phyloP scores from a whole-genome alignment of 2,797 vertebrate genomes.

The Mallotus villosus region DNA sequence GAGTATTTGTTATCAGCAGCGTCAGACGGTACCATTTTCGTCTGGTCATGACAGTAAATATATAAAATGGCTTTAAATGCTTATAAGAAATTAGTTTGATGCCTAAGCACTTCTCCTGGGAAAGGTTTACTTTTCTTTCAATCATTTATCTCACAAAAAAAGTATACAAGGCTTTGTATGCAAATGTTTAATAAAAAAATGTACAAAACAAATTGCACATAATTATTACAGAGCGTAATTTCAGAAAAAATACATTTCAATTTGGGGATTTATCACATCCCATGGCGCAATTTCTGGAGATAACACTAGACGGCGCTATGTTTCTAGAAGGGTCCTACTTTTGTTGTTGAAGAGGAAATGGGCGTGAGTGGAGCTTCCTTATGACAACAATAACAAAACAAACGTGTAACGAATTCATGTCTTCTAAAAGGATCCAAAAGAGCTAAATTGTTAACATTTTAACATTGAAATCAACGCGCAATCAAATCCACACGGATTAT shows the following conservation, averaged over 20 bases:
- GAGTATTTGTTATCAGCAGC: slow-evolving; percentile 66
- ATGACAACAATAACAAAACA: slow-evolving; percentile 13
- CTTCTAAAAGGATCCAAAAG: neutral
- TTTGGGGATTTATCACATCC: too few relatives aligned
- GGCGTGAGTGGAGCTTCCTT: neutral
- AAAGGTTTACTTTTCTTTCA: neutral
- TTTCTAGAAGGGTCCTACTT: neutral
- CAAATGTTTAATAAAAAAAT: neutral
- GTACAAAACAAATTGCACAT: neutral
- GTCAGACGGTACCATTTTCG: slow-evolving; percentile 37
- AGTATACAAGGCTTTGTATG: neutral
- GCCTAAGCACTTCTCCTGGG: neutral
- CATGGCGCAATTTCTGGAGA: neutral
- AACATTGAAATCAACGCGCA: neutral
- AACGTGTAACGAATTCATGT: neutral
- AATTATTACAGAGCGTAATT: neutral
- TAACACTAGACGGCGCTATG: neutral
- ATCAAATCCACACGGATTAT: neutral
- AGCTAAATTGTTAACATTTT: neutral
- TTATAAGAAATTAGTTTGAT: neutral
- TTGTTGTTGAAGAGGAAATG: slow-evolving; percentile 1
- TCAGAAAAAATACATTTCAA: neutral
- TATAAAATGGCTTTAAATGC: neutral
- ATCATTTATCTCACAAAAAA: neutral
- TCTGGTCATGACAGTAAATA: slow-evolving; percentile 12